phyloP scores from a whole-genome alignment of 2,888 invertebrate genomes.

The Zygothrica quintamaculata region DNA sequence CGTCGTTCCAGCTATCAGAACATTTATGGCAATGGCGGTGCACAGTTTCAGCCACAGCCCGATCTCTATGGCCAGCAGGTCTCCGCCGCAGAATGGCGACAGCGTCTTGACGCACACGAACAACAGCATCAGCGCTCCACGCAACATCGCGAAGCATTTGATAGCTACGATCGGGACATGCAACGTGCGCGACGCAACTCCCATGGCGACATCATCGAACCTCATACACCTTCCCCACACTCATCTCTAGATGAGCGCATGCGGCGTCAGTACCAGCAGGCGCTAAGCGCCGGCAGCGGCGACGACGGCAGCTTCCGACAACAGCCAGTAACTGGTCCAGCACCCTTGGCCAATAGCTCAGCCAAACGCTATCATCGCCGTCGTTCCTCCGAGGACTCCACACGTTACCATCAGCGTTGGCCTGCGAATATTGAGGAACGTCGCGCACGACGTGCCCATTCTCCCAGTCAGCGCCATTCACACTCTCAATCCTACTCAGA shows the following conservation, averaged over 20 bases:
- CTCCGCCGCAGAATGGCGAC: constrained; percentile 80
- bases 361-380: constrained; percentile 80
- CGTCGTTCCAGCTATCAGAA: constrained; percentile 87
- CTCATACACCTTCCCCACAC: constrained; percentile 66
- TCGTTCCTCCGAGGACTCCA: constrained; percentile 81
- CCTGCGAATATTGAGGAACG: constrained; percentile 81
- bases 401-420: constrained; percentile 78
- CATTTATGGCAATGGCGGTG: constrained; percentile 84
- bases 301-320: constrained; percentile 74
- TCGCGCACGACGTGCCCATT: constrained; percentile 67
- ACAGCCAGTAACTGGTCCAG: constrained; percentile 20
- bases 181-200: constrained; percentile 69
- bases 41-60: constrained; percentile 87
- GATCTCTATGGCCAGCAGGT: constrained; percentile 88
- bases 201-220: constrained; percentile 64
- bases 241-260: constrained; percentile 79
- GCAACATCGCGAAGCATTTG: constrained; percentile 50
- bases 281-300: constrained; percentile 57
- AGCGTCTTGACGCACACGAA: constrained; percentile 77
- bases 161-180: constrained; percentile 70
- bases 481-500: constrained; percentile 52
- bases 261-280: constrained; percentile 65
- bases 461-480: constrained; percentile 59
- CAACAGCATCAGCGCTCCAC: constrained; percentile 62
- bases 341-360: constrained; percentile 42